phyloP scores from a whole-genome alignment of 2,888 invertebrate species.

The Drosophila maculinotata region DNA sequence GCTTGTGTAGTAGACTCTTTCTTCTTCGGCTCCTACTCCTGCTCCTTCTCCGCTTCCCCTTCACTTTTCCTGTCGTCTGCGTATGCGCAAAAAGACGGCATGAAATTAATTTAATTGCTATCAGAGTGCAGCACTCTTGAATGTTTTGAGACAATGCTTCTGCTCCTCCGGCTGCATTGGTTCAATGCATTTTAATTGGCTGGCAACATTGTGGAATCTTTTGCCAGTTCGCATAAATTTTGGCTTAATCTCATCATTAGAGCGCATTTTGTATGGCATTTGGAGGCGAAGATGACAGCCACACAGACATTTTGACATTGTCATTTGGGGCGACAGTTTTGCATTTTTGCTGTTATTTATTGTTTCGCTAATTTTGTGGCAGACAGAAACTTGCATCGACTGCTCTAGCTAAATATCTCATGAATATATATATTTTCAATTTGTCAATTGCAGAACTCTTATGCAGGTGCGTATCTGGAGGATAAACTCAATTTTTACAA shows the following conservation, averaged over 20 bases:
- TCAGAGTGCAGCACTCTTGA: conserved; percentile 77
- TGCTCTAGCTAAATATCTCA: conserved; percentile 12
- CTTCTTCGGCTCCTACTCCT: not conserved
- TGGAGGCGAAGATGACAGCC: conserved; percentile 59
- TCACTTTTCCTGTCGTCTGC: conserved; percentile 81
- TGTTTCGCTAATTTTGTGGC: conserved; percentile 38
- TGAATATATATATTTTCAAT: conserved; percentile 8
- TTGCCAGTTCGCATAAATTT: conserved; percentile 59
- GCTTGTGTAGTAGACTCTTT: conserved; percentile 1
- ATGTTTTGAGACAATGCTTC: conserved; percentile 49
- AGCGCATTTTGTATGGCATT: conserved; percentile 64
- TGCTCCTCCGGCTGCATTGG: conserved; percentile 50
- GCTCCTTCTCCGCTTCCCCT: not conserved
- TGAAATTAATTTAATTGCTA: conserved; percentile 84
- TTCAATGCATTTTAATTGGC: conserved; percentile 85
- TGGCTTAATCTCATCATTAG: conserved; percentile 82
- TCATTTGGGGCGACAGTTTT: conserved; percentile 53
- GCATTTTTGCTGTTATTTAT: conserved; percentile 42
- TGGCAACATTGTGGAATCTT: conserved; percentile 35
- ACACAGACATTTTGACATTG: conserved; percentile 61
- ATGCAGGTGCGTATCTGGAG: conserved; percentile 84
- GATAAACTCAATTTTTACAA: conserved; percentile 83
- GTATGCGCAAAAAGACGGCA: conserved; percentile 77
- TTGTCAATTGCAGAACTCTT: conserved; percentile 79
- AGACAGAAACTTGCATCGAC: not conserved